A percentile compares a stretch with the other conserved stretches of the same genome.
These are phyloP conservation scores for Crossoptilon crossoptilon DNA, from an alignment of 2,797 vertebrate species.

Conservation along the genomic window DNA sequence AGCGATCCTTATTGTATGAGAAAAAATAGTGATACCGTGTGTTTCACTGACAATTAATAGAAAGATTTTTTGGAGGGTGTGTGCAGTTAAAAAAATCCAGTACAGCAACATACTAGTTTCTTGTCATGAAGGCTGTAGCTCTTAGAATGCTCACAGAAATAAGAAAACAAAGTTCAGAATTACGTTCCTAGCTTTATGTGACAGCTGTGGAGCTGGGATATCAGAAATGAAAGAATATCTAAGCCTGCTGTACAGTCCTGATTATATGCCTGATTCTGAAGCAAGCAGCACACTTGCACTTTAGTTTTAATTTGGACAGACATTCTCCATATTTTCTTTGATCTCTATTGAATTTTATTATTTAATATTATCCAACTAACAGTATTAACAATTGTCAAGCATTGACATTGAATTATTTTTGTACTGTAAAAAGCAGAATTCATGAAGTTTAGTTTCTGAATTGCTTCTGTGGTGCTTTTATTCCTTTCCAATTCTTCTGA, in stretches of 20 bases:
- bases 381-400: neutral
- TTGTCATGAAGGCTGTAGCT: neutral
- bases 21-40: neutral
- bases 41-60: conserved; percentile 14
- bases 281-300: neutral
- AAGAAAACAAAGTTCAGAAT: neutral
- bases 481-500: neutral
- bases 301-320: neutral
- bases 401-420: neutral
- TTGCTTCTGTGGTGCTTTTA: neutral
- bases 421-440: neutral
- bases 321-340: neutral
- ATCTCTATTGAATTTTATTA: neutral
- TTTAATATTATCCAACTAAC: conserved; percentile 37
- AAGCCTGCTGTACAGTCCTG: neutral
- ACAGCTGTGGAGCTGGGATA: neutral
- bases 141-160: neutral
- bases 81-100: neutral
- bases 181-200: neutral
- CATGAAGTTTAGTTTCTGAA: neutral
- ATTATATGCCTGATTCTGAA: neutral
- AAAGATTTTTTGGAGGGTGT: neutral
- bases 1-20: neutral
- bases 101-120: neutral
- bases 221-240: neutral